A percentile compares a stretch with the other conserved stretches of the same genome.
These are phyloP conservation scores for Allygus modestus DNA, from an alignment of 2,888 invertebrate genomes.

Conservation along the genomic window DNA sequence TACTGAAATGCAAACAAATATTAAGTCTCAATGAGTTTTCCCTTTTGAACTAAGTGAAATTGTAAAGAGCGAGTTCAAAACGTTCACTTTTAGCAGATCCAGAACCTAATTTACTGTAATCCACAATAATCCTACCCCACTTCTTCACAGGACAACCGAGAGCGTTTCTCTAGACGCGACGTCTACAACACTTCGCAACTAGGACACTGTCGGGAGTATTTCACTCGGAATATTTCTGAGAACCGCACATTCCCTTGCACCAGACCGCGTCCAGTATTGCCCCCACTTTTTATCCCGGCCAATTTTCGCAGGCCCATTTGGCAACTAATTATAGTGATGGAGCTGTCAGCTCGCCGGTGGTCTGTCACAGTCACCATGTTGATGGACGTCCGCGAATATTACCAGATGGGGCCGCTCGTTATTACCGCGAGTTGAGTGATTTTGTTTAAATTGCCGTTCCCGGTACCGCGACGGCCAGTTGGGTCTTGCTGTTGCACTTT, in stretches of 20 bases:
- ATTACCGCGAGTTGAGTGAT: slow-evolving; percentile 46
- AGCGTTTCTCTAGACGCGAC: not conserved
- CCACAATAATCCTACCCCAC: not conserved
- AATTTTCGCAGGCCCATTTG: slow-evolving; percentile 51
- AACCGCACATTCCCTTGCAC: not conserved
- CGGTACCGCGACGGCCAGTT: not conserved
- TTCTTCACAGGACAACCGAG: not conserved
- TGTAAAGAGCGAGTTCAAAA: no score
- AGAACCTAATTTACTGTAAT: no score
- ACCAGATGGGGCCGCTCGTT: slow-evolving; percentile 32
- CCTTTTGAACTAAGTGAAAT: no score
- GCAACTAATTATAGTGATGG: slow-evolving; percentile 54
- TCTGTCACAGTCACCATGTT: slow-evolving; percentile 43
- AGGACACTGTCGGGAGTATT: not conserved
- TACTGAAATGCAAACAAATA: no score
- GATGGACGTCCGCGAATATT: slow-evolving; percentile 30
- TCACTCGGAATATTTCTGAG: not conserved
- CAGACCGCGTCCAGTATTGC: slow-evolving; percentile 25
- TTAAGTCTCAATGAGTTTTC: no score
- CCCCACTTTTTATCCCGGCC: slow-evolving; percentile 26
- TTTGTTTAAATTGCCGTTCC: slow-evolving; percentile 31
- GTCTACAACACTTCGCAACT: not conserved
- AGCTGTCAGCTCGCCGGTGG: slow-evolving; percentile 36
- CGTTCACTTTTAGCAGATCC: not conserved
- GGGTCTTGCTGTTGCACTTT: not conserved